These are phyloP conservation scores for Pseudois nayaur DNA, from an alignment of 2,113 vertebrate genomes.

Conservation along the genomic window DNA sequence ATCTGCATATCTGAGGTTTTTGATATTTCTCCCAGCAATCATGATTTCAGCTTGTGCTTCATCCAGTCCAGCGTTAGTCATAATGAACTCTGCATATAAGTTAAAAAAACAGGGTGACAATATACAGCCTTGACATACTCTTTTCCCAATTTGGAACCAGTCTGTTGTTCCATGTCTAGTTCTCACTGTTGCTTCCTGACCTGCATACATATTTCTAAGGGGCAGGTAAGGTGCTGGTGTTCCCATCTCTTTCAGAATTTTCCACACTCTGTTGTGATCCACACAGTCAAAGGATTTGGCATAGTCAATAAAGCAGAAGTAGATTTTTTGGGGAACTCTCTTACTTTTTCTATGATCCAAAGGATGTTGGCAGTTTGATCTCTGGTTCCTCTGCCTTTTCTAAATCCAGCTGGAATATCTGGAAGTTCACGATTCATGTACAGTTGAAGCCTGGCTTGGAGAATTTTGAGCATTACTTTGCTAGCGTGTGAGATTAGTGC, in stretches of 20 bases:
- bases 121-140: not conserved
- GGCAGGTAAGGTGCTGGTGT: not conserved
- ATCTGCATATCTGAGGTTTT: not conserved
- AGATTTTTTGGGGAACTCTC: accelerated
- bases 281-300: not conserved
- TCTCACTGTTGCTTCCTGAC: not conserved
- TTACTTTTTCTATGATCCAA: not conserved
- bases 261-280: not conserved
- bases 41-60: not conserved
- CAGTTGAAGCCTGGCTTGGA: not conserved
- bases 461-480: not conserved
- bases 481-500: not conserved
- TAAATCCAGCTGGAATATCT: not conserved
- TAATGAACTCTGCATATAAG: not conserved
- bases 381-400: not conserved
- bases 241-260: not conserved
- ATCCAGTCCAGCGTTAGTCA: not conserved
- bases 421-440: not conserved
- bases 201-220: not conserved
- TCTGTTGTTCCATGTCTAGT: not conserved
- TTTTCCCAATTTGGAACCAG: not conserved
- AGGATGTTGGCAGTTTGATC: not conserved
- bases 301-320: not conserved
- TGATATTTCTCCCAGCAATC: not conserved
- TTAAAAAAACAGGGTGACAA: not conserved